Evolutionary conservation across 2,797 vertebrate species (phyloP), one percentile per base, ranked within the genome.

Genomic region (Mormyrus hasselquistii): DNA sequence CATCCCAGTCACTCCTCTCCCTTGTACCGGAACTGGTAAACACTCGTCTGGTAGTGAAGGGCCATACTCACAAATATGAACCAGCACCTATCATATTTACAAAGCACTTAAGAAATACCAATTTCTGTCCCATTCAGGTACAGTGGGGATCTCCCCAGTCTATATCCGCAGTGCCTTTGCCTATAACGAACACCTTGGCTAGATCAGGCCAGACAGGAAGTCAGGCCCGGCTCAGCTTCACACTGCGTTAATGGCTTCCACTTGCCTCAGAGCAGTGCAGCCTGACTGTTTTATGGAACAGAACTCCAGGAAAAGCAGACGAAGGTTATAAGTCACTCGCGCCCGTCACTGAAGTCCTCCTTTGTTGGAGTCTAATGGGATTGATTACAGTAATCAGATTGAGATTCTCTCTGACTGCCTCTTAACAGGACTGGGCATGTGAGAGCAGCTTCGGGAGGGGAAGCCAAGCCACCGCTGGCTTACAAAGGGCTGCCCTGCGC

Each of bases 301-400:
- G 22, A 49, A 9, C 69, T 16, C 12, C 41, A 55, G 8, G 22
- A 25, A 84, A 84, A 83, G 29, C 53, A 49, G 55, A 59, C 76
- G 53, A 84, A 84, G 76, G 79, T 47, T 47, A 84, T 59, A 84
- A 86, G 22, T 69, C 55, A 49, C 62, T 19, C 57, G 9, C 50
- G 19, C 88, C 29, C 52, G 3, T 47, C 47, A 59, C 34, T 86
- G 84, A 89, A 41, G 59, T 55, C 57, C 9, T 62, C 57, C 47
- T 86, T 89, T 89, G 83, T 53, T 53, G 2, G 19, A 22, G 62
- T n/a, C 10, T 86, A 89, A 89, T 86, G 85, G 88, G 84, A 87
- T 76, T 76, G 53, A 86, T 52, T 86, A 53, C 53, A 50, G 88
- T 65, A 86, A 89, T 84, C 53, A 89, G 88, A 85, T 89, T 89